Evolutionary conservation across 2,888 invertebrate species (phyloP).

Genomic region (Habrosyne pyritoides): DNA sequence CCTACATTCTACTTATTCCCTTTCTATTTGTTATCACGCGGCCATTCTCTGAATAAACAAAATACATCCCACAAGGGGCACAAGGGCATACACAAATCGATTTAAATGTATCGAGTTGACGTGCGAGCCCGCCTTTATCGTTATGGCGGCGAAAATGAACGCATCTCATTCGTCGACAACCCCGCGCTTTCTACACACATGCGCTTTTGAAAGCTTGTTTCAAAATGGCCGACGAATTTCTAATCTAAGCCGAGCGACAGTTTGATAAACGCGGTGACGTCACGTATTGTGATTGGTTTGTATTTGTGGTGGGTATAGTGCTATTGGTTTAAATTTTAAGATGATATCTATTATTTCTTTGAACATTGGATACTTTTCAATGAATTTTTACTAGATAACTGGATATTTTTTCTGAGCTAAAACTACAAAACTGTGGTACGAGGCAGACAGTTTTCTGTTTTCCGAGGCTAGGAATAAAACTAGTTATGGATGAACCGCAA

Average conservation of each 20-base stretch:
- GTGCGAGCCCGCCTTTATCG: constrained; percentile 59
- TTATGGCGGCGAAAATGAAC: constrained; percentile 58
- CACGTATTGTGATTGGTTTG: constrained; percentile 22
- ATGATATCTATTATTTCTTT: not conserved
- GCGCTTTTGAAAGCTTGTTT: constrained; percentile 47
- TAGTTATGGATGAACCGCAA: too few species aligned
- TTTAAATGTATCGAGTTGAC: constrained; percentile 31
- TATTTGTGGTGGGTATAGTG: constrained; percentile 5
- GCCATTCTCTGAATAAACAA: not conserved
- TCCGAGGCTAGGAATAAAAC: too few species aligned
- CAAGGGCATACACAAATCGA: constrained; percentile 39
- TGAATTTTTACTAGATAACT: too few species aligned
- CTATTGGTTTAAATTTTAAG: constrained; percentile 4
- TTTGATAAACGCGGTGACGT: constrained; percentile 16
- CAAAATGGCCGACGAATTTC: constrained; percentile 53
- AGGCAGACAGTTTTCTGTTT: too few species aligned
- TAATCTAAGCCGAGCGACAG: constrained; percentile 18
- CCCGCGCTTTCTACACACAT: constrained; percentile 63
- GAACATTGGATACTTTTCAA: not conserved
- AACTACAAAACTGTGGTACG: too few species aligned
- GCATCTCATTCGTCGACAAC: constrained; percentile 56
- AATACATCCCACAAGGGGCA: constrained; percentile 5
- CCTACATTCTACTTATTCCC: not conserved
- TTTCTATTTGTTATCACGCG: too few species aligned
- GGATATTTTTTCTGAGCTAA: too few species aligned